Base-by-base conservation (phyloP, 2,113 vertebrate species). In the Syrrhaptes paradoxus region DNA sequence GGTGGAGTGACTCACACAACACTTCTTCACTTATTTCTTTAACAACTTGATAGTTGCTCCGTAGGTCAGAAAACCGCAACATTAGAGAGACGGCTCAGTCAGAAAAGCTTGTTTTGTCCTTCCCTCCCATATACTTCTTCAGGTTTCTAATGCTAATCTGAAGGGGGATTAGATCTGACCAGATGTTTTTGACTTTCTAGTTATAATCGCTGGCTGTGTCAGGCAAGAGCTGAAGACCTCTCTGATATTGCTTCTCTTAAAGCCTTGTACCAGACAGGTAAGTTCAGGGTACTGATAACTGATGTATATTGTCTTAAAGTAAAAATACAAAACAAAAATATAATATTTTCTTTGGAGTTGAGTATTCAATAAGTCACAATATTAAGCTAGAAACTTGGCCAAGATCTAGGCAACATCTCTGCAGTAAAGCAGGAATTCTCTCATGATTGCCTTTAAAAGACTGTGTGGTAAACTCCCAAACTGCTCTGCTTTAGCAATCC, bases 191-290 rank as follows among this genome's bases (percentile, higher is more conserved):
- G 71, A 79, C 85, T 94, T 88, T 97, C 57, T 97, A 99, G 99
- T 97, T 99, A 99, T 66, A 99, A 98, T 92, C 99, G 99, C 86
- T 99, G 99, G 99, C 96, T 99, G 87, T 99, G 99, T 97, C 98
- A 98, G 97, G 99, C 99, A 68, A 98, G 99, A 97, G 98, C 99
- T 43, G 99, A 99, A 85, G 99, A 99, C 91, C 98, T 99, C 52
- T 99, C 99, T 11, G 99, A 99, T 97, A 98, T 99, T 80, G 99
- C 99, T 65, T 99, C 99, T 17, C 98, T 99, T 62, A 99, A 99
- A 97, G 99, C 99, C 17, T 98, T 99, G 89, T 99, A 99, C 97
- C 99, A 99, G 93, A 99, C 99, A 52, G 99, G 99, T 99, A 92
- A 93, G 98, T 95, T 76, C 34, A 13, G 31, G 7, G 13, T 80